phyloP scores from a whole-genome alignment of 2,888 invertebrate species.

The Phorcus lineatus region DNA sequence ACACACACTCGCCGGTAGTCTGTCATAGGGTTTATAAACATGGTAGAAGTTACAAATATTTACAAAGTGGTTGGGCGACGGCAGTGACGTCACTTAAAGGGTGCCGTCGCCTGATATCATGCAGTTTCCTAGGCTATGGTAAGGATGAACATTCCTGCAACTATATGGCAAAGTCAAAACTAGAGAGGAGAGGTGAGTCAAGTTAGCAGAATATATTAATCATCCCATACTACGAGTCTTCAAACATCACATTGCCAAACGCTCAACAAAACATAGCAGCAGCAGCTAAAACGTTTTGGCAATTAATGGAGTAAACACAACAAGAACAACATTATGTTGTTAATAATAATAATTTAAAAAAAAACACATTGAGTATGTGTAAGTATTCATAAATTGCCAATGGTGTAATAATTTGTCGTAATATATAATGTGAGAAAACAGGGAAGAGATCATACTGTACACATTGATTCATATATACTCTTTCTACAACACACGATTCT shows the following conservation, averaged over 20 bases:
- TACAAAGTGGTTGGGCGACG: conserved; percentile 5
- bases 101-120: background rate
- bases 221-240: background rate
- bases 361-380: conserved; percentile 13
- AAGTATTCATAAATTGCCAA: conserved; percentile 20
- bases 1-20: background rate
- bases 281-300: conserved; percentile 25
- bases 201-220: background rate
- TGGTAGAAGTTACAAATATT: background rate
- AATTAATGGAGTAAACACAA: conserved; percentile 13
- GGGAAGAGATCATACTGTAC: conserved; percentile 12
- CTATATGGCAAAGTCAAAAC: conserved; percentile 15
- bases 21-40: background rate
- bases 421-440: conserved; percentile 4
- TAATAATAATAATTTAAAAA: conserved; percentile 1
- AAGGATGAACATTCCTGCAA: conserved; percentile 12
- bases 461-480: conserved; percentile 14
- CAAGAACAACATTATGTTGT: conserved; percentile 18
- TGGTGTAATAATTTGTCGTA: conserved; percentile 20
- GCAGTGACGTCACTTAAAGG: background rate
- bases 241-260: conserved; percentile 19
- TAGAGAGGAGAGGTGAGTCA: background rate
- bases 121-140: conserved; percentile 9
- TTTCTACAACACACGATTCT: conserved; percentile 11
- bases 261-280: conserved; percentile 6